These are phyloP conservation scores for Mesoligia furuncula DNA, from an alignment of 2,888 invertebrate genomes.

Conservation along the genomic window DNA sequence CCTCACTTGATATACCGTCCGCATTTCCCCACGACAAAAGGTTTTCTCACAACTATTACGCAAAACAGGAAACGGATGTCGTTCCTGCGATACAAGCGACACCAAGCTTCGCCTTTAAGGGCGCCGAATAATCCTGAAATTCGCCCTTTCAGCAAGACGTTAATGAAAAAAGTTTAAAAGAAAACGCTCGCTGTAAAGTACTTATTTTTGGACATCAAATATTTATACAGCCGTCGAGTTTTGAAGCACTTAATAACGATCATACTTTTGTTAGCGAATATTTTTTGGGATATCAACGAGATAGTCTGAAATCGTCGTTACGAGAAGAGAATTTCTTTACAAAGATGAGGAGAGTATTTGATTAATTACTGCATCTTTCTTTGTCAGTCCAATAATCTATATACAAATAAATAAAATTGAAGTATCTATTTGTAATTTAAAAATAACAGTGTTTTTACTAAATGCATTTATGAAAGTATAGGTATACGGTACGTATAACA, in stretches of 20 bases:
- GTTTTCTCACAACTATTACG: conserved; percentile 76
- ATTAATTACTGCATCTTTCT: conserved; percentile 8
- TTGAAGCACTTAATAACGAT: conserved; percentile 48
- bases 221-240: conserved; percentile 56
- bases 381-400: background rate
- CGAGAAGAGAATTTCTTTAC: background rate
- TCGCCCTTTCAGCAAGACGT: conserved; percentile 51
- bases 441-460: background rate
- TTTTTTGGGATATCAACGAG: conserved; percentile 11
- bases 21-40: conserved; percentile 62
- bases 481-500: no score
- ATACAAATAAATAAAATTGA: background rate
- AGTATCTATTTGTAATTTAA: background rate
- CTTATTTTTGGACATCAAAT: conserved; percentile 63
- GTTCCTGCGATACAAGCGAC: conserved; percentile 64
- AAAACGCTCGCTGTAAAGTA: conserved; percentile 45
- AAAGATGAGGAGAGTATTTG: conserved; percentile 10
- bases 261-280: conserved; percentile 40
- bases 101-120: conserved; percentile 57
- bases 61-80: conserved; percentile 73
- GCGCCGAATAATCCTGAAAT: conserved; percentile 59
- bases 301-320: conserved; percentile 5
- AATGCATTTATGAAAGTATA: background rate
- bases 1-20: conserved; percentile 53
- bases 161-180: conserved; percentile 67